Evolutionary conservation across 2,797 vertebrate species (phyloP).

Genomic region (Sebastes melanostomus): DNA sequence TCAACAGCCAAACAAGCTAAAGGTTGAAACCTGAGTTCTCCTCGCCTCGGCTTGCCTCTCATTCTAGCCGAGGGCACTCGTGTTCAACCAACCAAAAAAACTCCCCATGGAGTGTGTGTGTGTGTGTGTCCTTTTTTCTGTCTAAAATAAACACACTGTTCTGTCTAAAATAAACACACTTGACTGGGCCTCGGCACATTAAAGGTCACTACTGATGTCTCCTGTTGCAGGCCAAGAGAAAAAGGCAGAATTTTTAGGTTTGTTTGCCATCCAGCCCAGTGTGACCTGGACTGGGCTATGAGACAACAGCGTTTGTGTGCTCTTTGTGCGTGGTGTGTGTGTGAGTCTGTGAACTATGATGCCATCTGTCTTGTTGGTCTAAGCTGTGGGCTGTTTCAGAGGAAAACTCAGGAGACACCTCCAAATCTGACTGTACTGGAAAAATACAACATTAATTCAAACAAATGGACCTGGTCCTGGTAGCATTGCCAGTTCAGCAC

Average conservation of each 20-base stretch:
- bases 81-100: constrained; percentile 31
- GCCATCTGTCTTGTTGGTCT: constrained; percentile 23
- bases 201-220: constrained; percentile 53
- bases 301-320: not conserved
- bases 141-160: not conserved
- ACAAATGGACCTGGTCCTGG: not conserved
- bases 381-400: not conserved
- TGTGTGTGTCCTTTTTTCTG: not conserved
- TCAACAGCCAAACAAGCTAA: constrained; percentile 24
- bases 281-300: not conserved
- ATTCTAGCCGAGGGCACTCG: constrained; percentile 2
- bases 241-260: not conserved
- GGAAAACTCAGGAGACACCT: not conserved
- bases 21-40: not conserved
- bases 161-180: constrained; percentile 31
- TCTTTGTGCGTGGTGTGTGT: not conserved
- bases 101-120: not conserved
- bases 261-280: not conserved
- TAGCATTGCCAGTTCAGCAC: not conserved
- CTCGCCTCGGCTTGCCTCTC: not conserved
- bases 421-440: not conserved
- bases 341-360: not conserved
- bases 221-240: constrained; percentile 9
- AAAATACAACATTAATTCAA: not conserved
- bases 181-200: constrained; percentile 12